Evolutionary conservation across 2,888 invertebrate species (phyloP).

Genomic region (Mesochorus sp.): DNA sequence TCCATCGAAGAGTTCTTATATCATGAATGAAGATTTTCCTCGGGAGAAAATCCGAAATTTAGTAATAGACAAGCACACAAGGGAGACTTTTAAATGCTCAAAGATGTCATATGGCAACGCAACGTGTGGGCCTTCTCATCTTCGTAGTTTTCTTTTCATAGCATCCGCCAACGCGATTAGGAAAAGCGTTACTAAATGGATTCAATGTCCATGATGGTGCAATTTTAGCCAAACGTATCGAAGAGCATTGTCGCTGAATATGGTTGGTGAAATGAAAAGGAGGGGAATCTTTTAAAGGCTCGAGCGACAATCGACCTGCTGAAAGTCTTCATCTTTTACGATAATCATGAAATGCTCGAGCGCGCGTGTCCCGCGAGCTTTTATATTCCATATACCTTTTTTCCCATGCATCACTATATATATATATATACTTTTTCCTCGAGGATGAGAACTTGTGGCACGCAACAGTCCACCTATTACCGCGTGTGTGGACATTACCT

Average conservation of each 20-base stretch:
- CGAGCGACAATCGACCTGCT: background rate
- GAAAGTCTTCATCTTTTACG: conserved; percentile 39
- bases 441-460: background rate
- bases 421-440: background rate
- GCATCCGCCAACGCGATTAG: conserved; percentile 35
- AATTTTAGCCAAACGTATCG: conserved; percentile 12
- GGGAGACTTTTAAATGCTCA: background rate
- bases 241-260: conserved; percentile 15
- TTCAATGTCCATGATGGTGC: conserved; percentile 47
- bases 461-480: conserved; percentile 29
- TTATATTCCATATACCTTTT: conserved; percentile 1
- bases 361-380: conserved; percentile 38
- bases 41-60: conserved; percentile 33
- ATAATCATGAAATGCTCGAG: conserved; percentile 9
- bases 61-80: conserved; percentile 11
- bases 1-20: conserved; percentile 26
- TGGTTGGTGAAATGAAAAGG: conserved; percentile 9
- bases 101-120: conserved; percentile 11
- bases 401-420: background rate
- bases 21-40: conserved; percentile 50
- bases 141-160: conserved; percentile 17
- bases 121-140: conserved; percentile 43
- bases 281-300: background rate
- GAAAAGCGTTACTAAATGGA: conserved; percentile 40
- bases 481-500: background rate